These are phyloP conservation scores for Delia radicum DNA, from an alignment of 1,140 invertebrate species.

Conservation along the genomic window DNA sequence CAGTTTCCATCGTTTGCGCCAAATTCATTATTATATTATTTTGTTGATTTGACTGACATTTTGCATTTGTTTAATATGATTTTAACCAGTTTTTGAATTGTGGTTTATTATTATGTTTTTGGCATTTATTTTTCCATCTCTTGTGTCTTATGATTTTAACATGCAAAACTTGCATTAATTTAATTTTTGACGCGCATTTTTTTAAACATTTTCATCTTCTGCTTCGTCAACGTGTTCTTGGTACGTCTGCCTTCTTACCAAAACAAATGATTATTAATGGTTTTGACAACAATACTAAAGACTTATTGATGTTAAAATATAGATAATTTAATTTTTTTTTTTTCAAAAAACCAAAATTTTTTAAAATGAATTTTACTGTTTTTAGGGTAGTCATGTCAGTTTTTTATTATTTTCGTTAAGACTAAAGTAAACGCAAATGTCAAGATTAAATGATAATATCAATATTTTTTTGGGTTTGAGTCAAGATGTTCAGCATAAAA, in stretches of 20 bases:
- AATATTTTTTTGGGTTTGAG: too few species aligned
- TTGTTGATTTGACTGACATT: not conserved
- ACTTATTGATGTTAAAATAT: slow-evolving; percentile 13
- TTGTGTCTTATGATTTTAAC: slow-evolving; percentile 8
- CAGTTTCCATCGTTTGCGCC: not conserved
- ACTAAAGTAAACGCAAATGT: slow-evolving; percentile 5
- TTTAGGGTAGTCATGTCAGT: too few species aligned
- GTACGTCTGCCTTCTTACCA: not conserved
- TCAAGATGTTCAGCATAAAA: too few species aligned
- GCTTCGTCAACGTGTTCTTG: not conserved
- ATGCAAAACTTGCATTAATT: slow-evolving; percentile 24
- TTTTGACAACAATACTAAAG: slow-evolving; percentile 3
- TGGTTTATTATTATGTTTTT: not conserved
- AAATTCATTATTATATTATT: slow-evolving; percentile 3
- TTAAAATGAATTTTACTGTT: not conserved
- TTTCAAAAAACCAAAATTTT: not conserved
- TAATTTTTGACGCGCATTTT: not conserved
- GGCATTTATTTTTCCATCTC: not conserved
- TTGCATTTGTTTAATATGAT: not conserved
- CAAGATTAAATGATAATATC: slow-evolving; percentile 11
- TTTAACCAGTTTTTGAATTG: not conserved
- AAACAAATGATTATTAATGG: slow-evolving; percentile 14
- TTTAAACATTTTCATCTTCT: not conserved
- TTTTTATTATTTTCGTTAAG: not conserved
- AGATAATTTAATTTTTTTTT: slow-evolving; percentile 8